Base-by-base conservation (phyloP, 2,113 vertebrate genomes). In the Buteo buteo region DNA sequence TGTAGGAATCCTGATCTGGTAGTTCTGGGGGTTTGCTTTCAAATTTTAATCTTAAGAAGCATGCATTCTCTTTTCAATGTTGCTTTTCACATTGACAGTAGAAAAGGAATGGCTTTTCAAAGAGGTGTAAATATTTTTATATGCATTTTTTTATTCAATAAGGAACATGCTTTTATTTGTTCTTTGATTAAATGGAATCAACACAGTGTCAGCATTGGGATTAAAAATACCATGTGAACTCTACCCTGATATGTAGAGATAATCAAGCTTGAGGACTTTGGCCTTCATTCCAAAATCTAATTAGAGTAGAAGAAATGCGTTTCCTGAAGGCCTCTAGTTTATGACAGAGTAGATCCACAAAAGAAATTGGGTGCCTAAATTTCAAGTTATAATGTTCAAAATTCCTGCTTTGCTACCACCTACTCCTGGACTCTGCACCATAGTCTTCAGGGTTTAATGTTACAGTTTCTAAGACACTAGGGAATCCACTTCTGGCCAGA, bases 151-250 rank as follows among this genome's bases (percentile, higher is more conserved):
- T 74, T 45, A 44, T 86, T 55, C 29, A 89, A 11, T 59, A 81
- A 90, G 16, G 6, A 79, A 4, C 6, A 1, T 73, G 20, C 32
- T 88, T 85, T 62, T 90, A 38, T 89, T 91, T 96, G 17, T 82
- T 84, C 54, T 79, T 79, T 95, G 70, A 89, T 95, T 86, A 84
- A 86, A 52, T 55, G 44, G 29, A 93, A 91, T 84, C 55, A 95
- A 47, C 21, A 24, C 2, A 10, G 8, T 55, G 28, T 79, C 65
- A 89, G 47, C 52, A 34, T 52, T 93, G 84, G 26, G 29, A 72
- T 90, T 94, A 85, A 87, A 96, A 80, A 32, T 92, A 85, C 38
- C 57, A 16, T 2, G 1, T 82, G 57, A 82, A 59, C 44, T 79
- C 44, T 91, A 57, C 24, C 19, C 18, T 84, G 15, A 58, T 36